These are phyloP conservation scores for Leucosticte australis DNA, from an alignment of 2,113 vertebrate species.

Conservation along the genomic window DNA sequence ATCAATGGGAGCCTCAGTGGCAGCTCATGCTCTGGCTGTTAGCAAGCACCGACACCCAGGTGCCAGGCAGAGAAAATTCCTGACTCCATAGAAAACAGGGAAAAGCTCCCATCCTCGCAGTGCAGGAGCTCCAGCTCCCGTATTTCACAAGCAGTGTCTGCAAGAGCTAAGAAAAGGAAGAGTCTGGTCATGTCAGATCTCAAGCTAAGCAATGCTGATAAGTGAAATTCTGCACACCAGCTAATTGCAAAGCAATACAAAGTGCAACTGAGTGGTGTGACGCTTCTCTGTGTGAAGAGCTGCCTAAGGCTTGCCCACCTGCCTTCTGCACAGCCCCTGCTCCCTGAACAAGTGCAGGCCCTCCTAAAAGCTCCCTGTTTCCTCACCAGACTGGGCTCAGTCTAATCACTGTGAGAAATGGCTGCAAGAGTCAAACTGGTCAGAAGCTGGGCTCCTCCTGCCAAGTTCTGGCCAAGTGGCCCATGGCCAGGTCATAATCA, in stretches of 20 bases:
- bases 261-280: background rate
- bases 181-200: background rate
- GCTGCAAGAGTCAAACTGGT: background rate
- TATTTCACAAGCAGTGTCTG: accelerated
- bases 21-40: background rate
- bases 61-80: background rate
- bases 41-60: background rate
- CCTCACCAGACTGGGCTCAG: background rate
- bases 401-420: background rate
- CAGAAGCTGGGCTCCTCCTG: background rate
- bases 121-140: background rate
- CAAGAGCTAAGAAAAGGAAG: background rate
- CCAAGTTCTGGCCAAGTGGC: background rate
- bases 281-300: background rate
- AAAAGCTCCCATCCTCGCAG: background rate
- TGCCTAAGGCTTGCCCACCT: accelerated
- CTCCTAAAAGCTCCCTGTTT: background rate
- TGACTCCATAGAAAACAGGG: background rate
- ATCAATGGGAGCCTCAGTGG: background rate
- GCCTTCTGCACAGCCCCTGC: background rate
- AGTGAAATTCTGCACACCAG: background rate
- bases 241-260: background rate
- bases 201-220: background rate
- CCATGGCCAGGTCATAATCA: background rate
- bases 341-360: background rate